Evolutionary conservation across 2,888 invertebrate species (phyloP).

Genomic region (Osmoderma eremita): DNA sequence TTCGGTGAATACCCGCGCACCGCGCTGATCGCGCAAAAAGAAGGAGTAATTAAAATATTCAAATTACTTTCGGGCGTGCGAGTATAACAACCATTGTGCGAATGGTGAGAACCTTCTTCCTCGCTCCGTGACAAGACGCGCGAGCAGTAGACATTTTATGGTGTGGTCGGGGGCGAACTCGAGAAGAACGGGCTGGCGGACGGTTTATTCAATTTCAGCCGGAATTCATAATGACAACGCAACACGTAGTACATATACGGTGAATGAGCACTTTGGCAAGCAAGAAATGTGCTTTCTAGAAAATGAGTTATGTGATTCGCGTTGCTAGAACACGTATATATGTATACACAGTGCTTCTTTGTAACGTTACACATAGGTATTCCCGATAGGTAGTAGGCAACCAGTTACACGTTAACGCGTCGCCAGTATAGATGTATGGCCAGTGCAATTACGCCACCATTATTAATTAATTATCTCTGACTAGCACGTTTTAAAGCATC

Average conservation of each 20-base stretch:
- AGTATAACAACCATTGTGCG: constrained; percentile 47
- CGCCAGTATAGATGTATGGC: too few relatives aligned
- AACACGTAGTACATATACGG: constrained; percentile 39
- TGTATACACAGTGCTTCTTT: too few relatives aligned
- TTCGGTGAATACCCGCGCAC: background rate
- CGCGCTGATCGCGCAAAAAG: constrained; percentile 20
- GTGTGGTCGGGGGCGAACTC: constrained; percentile 34
- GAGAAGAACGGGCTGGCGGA: constrained; percentile 17
- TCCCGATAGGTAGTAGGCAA: too few relatives aligned
- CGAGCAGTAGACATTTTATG: constrained; percentile 54
- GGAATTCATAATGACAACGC: constrained; percentile 47
- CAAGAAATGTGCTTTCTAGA: too few relatives aligned
- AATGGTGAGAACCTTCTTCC: constrained; percentile 31
- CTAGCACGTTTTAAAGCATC: too few relatives aligned
- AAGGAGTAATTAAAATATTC: constrained; percentile 57
- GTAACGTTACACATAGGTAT: too few relatives aligned
- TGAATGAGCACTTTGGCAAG: too few relatives aligned
- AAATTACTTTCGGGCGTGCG: constrained; percentile 53
- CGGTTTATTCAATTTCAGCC: constrained; percentile 48
- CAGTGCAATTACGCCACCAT: too few relatives aligned
- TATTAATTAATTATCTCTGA: too few relatives aligned
- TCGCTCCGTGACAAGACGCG: constrained; percentile 44
- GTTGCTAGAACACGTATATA: too few relatives aligned
- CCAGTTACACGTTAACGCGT: too few relatives aligned
- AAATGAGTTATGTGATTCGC: too few relatives aligned